phyloP scores from a whole-genome alignment of 1,140 invertebrate species.

The Ips typographus region DNA sequence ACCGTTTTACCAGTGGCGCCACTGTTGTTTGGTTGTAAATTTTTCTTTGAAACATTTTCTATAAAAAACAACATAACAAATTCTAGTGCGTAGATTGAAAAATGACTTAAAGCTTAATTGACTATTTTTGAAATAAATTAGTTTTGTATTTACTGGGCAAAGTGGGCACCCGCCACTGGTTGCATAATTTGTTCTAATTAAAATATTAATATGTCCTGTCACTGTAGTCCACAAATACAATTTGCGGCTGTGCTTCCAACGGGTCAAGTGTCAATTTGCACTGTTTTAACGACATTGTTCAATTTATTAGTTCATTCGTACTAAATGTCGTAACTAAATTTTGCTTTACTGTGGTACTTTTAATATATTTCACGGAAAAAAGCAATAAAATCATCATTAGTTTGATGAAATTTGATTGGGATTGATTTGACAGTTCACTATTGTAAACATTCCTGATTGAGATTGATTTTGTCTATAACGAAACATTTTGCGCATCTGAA shows the following conservation, averaged over 20 bases:
- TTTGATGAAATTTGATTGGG: background rate
- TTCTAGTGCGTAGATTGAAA: too few species aligned
- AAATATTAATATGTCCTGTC: constrained; percentile 40
- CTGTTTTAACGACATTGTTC: constrained; percentile 46
- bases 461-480: too few species aligned
- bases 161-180: constrained; percentile 7
- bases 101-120: too few species aligned
- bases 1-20: constrained; percentile 21
- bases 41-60: too few species aligned
- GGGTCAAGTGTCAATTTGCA: constrained; percentile 47
- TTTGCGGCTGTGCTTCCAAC: constrained; percentile 44
- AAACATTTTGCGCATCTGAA: too few species aligned
- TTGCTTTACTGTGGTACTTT: background rate
- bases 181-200: constrained; percentile 42
- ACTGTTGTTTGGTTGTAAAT: too few species aligned
- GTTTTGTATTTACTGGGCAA: background rate
- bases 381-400: background rate
- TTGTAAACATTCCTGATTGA: too few species aligned
- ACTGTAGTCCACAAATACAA: constrained; percentile 40
- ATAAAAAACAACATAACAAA: too few species aligned
- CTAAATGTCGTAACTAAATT: constrained; percentile 14
- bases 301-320: constrained; percentile 23
- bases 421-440: background rate
- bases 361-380: background rate
- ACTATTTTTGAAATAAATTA: background rate